Conservation (phyloP, 1,140 invertebrate species). For the Sitophilus oryzae region DNA sequence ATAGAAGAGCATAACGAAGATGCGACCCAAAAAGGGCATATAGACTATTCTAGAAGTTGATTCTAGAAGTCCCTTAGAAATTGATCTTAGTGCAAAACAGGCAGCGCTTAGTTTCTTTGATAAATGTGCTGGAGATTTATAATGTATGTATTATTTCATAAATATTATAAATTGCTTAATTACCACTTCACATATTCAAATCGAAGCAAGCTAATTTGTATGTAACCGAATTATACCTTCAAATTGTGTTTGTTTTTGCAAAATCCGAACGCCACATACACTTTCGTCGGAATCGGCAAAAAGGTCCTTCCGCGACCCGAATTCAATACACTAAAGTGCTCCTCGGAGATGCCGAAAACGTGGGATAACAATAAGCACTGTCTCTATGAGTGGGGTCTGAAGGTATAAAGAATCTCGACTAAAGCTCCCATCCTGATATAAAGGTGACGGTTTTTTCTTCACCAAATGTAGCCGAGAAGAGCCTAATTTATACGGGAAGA, state of each 20-base stretch:
- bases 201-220: neutral
- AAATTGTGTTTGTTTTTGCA: neutral
- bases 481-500: slow-evolving; percentile 1
- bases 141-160: neutral
- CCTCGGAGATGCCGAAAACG: slow-evolving; percentile 8
- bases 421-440: slow-evolving; percentile 3
- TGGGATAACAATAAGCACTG: slow-evolving; percentile 16
- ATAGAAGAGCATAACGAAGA: too few species aligned
- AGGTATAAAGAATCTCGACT: slow-evolving; percentile 7
- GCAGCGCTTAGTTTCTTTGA: too few species aligned
- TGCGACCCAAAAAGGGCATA: too few species aligned
- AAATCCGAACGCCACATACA: neutral
- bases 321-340: slow-evolving; percentile 11
- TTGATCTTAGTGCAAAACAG: too few species aligned
- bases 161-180: neutral
- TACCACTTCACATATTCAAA: neutral
- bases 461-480: neutral
- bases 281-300: neutral
- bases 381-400: slow-evolving; percentile 4
- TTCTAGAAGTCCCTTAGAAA: too few species aligned
- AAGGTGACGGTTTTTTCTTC: neutral
- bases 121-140: too few species aligned
- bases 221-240: neutral
- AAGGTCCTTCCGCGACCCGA: slow-evolving; percentile 1
- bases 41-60: too few species aligned